Evolutionary conservation across 2,113 vertebrate species (phyloP), one percentile per base, ranked within the genome.

Genomic region (Larimichthys polyactis): DNA sequence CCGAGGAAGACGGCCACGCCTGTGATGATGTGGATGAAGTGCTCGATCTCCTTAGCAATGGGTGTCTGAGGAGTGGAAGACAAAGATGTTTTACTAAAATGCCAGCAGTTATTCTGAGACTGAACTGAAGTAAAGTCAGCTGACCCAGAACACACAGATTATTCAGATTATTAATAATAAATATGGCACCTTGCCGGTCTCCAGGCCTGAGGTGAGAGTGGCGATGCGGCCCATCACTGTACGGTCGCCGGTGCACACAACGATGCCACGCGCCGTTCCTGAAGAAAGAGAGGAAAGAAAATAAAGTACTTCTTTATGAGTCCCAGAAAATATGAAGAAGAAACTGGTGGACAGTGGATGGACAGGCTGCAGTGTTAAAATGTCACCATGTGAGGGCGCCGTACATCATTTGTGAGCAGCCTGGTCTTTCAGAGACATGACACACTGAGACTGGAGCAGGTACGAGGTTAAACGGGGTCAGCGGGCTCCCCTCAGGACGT

Each of bases 191-290:
- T 94, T 97, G 57, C 97, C 97, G 3, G 96, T 96, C 89, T 97
- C 96, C 87, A 98, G 94, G 49, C 97, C 96, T 0, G 97, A 98
- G 24, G 97, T 97, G 84, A 98, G 94, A 0, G 97, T 98, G 51
- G 97, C 97, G 2, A 97, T 97, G 48, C 97, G 96, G 57, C 97
- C 97, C 97, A 98, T 98, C 82, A 97, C 97, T 0, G 97, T 98
- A 0, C 96, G 96, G 81, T 98, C 97, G 0, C 97, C 97, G 0
- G 97, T 97, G 54, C 96, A 96, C 68, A 98, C 94, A 22, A 97
- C 96, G 7, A 98, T 96, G 0, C 97, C 97, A 15, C 97, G 96
- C 3, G 97, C 97, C 0, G 97, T 97, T 79, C 97, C 97, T 97
- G 90, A 4, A 51, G 17, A 86, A 20, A 74, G 4, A 64, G 22